Evolutionary conservation across 2,797 vertebrate species (phyloP), one percentile per base, ranked within the genome.

Genomic region (Sebastiscus tertius): DNA sequence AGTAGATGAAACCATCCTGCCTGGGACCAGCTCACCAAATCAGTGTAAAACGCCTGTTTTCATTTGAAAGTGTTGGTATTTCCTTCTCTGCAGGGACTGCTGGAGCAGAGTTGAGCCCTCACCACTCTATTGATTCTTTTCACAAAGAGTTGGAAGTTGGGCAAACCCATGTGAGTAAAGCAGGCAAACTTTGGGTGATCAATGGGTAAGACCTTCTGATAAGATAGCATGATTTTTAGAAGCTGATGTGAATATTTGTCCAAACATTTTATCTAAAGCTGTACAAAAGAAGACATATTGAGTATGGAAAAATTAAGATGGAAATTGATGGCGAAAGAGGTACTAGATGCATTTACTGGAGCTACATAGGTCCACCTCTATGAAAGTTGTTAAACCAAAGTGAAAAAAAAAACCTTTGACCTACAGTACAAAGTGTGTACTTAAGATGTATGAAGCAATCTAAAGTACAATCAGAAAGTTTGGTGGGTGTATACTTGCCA

Each of bases 361-460:
- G 20, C 8, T 13, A 4, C 2, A 0, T 9, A 12, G 20, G 31
- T 36, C 22, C 9, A 69, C 11, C n/a, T 8, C 6, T n/a, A 42
- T 64, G 24, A 59, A 64, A 59, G 33, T 12, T 67, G 27, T n/a
- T 75, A 24, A 5, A 73, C 26, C 10, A 72, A 75, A 22, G 8
- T n/a, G 6, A 26, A 59, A 67, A 39, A 31, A 42, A 34, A 59
- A 72, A 72, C 54, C 58, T 75, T 61, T 82, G 11, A 75, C 77
- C 79, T 34, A 33, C 49, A 87, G 62, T 61, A 27, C 62, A 80
- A 75, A 63, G 74, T 8, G 3, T 69, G 3, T 66, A 67, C 52
- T 52, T 42, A 31, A 72, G 60, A 55, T 62, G 66, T 72, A 70
- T 92, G 82, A 76, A 81, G 88, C 73, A 92, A 92, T 89, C 75